These are phyloP conservation scores for Isichthys henryi DNA, from an alignment of 2,113 vertebrate genomes.

Conservation along the genomic window DNA sequence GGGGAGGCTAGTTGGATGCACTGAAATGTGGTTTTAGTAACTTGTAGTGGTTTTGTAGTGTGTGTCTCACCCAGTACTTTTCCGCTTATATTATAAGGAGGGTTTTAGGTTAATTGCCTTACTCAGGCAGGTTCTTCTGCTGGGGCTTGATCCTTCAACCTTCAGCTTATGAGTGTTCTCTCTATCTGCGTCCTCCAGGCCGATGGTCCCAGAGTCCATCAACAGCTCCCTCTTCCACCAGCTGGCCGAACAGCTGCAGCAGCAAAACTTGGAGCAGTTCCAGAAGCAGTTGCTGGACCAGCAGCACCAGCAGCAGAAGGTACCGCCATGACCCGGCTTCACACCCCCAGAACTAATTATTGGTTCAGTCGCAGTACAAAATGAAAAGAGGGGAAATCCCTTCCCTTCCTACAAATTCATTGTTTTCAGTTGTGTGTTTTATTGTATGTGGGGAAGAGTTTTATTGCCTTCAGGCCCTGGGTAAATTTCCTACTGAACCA, in stretches of 20 bases:
- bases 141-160: neutral
- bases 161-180: neutral
- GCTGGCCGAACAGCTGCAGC: conserved; percentile 90
- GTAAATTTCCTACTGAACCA: neutral
- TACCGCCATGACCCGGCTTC: conserved; percentile 31
- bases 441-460: neutral
- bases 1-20: neutral
- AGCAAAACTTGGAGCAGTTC: conserved; percentile 94
- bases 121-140: neutral
- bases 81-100: neutral
- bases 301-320: conserved; percentile 69
- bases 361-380: neutral
- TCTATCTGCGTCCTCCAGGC: conserved; percentile 55
- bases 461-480: neutral
- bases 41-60: neutral
- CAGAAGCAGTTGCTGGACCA: conserved; percentile 89
- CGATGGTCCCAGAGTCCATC: conserved; percentile 88
- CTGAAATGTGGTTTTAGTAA: neutral
- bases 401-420: neutral
- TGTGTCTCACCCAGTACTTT: neutral
- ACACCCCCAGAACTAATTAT: neutral
- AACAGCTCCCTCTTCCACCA: conserved; percentile 97
- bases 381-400: neutral
- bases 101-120: neutral
- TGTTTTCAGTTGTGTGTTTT: neutral